These are phyloP conservation scores for Sphyrna mokarran DNA, from an alignment of 2,113 vertebrate species.

Conservation along the genomic window DNA sequence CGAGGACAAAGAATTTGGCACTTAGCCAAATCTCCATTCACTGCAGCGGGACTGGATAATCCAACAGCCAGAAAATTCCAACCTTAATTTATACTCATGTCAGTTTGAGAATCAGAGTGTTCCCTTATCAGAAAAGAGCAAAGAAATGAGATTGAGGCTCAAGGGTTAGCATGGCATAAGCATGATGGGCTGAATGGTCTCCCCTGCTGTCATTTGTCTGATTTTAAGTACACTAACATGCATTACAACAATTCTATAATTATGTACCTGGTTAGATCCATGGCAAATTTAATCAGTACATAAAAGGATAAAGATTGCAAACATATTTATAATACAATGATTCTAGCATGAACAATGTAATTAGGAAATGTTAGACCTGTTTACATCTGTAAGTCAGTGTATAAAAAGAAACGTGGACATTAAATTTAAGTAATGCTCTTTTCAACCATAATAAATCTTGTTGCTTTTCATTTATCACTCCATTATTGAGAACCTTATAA, in stretches of 20 bases:
- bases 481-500: conserved; percentile 28
- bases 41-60: too few species aligned
- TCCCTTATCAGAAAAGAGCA: neutral
- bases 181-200: neutral
- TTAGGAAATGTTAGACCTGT: conserved; percentile 6
- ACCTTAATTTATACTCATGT: neutral
- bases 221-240: neutral
- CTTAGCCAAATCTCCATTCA: too few species aligned
- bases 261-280: conserved; percentile 25
- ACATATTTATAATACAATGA: neutral
- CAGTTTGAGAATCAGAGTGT: neutral
- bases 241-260: neutral
- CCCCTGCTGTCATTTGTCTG: neutral
- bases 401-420: neutral
- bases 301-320: neutral
- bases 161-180: neutral
- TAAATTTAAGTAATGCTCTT: neutral
- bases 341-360: neutral
- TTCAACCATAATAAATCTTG: neutral
- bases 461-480: conserved; percentile 19
- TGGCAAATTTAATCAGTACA: neutral
- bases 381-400: neutral
- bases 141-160: neutral
- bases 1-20: too few species aligned
- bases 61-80: too few species aligned